Evolutionary conservation across 2,113 vertebrate genomes (phyloP).

Genomic region (Carlito syrichta): DNA sequence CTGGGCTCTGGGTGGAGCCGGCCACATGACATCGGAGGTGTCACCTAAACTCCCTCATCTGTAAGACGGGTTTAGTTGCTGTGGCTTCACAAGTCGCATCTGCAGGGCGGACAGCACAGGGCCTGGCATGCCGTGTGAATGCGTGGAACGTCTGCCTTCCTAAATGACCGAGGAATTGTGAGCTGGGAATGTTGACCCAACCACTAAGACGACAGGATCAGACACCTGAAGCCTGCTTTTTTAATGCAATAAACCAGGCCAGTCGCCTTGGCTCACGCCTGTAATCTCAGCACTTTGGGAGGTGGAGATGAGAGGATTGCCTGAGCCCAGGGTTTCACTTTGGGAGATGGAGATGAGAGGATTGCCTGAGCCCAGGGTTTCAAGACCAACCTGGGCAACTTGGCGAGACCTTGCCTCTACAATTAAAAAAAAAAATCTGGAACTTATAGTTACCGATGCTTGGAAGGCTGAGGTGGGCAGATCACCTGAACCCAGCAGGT

Average conservation of each 20-base stretch:
- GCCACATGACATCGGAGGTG: background rate
- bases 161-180: background rate
- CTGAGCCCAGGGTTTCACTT: too few species aligned
- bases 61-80: background rate
- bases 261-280: too few species aligned
- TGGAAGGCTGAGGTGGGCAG: too few species aligned
- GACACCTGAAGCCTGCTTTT: background rate
- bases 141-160: background rate
- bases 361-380: too few species aligned
- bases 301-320: too few species aligned
- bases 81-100: background rate
- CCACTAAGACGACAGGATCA: background rate
- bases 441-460: too few species aligned
- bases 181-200: background rate
- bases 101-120: background rate
- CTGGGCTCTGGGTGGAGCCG: background rate
- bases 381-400: too few species aligned
- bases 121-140: background rate
- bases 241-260: background rate
- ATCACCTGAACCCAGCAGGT: too few species aligned
- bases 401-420: too few species aligned
- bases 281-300: too few species aligned
- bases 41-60: background rate
- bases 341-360: too few species aligned
- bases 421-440: too few species aligned